These are phyloP conservation scores for Agapornis roseicollis DNA, from an alignment of 2,113 vertebrate species.

Conservation along the genomic window DNA sequence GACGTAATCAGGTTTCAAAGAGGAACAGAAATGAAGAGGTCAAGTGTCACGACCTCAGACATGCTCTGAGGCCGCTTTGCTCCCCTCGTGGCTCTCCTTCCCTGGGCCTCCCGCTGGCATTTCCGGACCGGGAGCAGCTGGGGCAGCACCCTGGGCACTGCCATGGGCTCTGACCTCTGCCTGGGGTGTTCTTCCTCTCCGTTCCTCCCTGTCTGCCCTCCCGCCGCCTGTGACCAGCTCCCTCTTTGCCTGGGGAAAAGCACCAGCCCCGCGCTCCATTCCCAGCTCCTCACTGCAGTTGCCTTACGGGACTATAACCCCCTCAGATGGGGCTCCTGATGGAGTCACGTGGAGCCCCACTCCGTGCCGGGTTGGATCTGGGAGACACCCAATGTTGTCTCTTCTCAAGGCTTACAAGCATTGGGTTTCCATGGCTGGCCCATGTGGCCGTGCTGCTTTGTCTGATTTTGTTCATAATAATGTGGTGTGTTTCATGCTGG, in stretches of 20 bases:
- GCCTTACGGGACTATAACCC: accelerated
- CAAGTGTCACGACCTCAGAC: constrained; percentile 48
- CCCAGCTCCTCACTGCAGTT: accelerated
- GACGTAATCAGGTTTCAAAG: constrained; percentile 69
- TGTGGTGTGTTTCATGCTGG: background rate
- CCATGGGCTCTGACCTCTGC: constrained; percentile 16
- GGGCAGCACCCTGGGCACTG: background rate
- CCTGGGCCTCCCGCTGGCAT: constrained; percentile 20
- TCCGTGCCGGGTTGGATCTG: accelerated
- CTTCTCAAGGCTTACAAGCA: accelerated
- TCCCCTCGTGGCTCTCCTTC: background rate
- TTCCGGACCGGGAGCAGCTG: constrained; percentile 11
- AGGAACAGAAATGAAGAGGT: constrained; percentile 60
- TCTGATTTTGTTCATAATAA: background rate
- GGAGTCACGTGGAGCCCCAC: background rate
- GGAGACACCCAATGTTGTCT: background rate
- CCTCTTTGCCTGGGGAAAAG: background rate
- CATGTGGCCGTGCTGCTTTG: accelerated
- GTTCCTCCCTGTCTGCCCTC: background rate
- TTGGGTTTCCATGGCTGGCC: background rate
- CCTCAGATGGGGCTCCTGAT: accelerated
- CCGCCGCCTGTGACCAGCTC: background rate
- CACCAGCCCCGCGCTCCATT: background rate
- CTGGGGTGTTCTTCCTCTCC: background rate
- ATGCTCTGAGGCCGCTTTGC: constrained; percentile 56